These are phyloP conservation scores for Macroramphosus scolopax DNA, from an alignment of 2,797 vertebrate genomes.

Conservation along the genomic window DNA sequence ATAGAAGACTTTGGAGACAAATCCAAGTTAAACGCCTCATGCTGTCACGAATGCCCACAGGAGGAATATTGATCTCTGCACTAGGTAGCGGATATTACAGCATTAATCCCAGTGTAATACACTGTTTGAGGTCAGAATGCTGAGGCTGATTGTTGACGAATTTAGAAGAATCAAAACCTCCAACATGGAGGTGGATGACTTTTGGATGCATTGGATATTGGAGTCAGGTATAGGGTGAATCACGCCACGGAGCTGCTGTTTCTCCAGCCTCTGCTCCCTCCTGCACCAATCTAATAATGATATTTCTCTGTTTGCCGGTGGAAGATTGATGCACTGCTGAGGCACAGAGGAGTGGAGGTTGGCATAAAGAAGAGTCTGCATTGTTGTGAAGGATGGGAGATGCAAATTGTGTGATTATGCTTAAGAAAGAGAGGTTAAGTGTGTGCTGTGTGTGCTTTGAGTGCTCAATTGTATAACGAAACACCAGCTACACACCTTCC, in stretches of 20 bases:
- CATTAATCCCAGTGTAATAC: conserved; percentile 28
- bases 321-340: no score
- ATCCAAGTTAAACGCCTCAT: conserved; percentile 56
- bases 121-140: conserved; percentile 33
- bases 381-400: no score
- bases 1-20: conserved; percentile 47
- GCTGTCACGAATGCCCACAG: conserved; percentile 47
- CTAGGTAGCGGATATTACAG: conserved; percentile 31
- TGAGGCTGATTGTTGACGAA: conserved; percentile 29
- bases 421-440: no score
- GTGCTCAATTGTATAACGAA: not conserved
- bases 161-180: conserved; percentile 34
- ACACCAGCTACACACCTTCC: no score
- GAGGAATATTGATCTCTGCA: conserved; percentile 45
- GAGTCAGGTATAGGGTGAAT: conserved; percentile 50
- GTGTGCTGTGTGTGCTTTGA: conserved; percentile 8
- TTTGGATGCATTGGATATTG: conserved; percentile 29
- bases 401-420: no score
- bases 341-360: no score
- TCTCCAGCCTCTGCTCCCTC: conserved; percentile 40
- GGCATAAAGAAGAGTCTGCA: no score
- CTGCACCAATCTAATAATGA: no score
- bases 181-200: conserved; percentile 22
- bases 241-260: no score
- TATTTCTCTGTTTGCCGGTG: no score